A percentile compares a stretch with the other conserved stretches of the same genome.
Conservation (phyloP, 2,888 invertebrate species). For the Acleris literana region DNA sequence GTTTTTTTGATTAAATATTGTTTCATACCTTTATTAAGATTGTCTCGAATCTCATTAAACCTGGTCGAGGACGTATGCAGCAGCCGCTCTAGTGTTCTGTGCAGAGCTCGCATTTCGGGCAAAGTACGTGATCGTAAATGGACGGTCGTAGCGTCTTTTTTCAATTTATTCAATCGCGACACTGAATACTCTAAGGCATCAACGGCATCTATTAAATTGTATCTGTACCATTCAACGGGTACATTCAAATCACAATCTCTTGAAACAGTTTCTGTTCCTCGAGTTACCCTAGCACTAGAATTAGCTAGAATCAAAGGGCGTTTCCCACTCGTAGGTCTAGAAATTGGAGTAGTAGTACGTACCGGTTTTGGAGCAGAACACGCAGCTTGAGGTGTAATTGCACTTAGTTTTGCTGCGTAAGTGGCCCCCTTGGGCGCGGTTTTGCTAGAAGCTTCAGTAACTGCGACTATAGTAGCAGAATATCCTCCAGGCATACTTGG, state of each 20-base stretch:
- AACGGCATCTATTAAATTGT: slow-evolving; percentile 82
- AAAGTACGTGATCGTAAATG: slow-evolving; percentile 75
- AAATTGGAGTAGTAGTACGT: slow-evolving; percentile 3
- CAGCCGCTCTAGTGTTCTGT: slow-evolving; percentile 81
- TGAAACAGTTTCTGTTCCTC: slow-evolving; percentile 34
- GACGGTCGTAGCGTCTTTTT: slow-evolving; percentile 71
- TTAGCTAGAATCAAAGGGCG: slow-evolving; percentile 32
- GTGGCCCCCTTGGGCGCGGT: slow-evolving; percentile 59
- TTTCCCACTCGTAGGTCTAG: slow-evolving; percentile 38
- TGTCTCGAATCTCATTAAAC: slow-evolving; percentile 81
- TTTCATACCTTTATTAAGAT: slow-evolving; percentile 81
- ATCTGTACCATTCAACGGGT: slow-evolving; percentile 84
- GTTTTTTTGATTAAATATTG: slow-evolving; percentile 71
- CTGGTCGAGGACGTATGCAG: slow-evolving; percentile 80
- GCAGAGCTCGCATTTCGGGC: slow-evolving; percentile 78
- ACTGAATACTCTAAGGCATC: slow-evolving; percentile 83
- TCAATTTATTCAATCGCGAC: slow-evolving; percentile 76
- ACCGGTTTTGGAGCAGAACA: slow-evolving; percentile 13
- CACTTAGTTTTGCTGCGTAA: slow-evolving; percentile 69
- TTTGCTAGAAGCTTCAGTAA: slow-evolving; percentile 60
- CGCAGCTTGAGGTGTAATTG: slow-evolving; percentile 46
- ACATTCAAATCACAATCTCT: slow-evolving; percentile 66
- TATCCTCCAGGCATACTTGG: slow-evolving; percentile 80
- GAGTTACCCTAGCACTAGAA: slow-evolving; percentile 30
- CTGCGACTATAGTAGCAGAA: slow-evolving; percentile 79